Conservation (phyloP, 23 tunicate genomes). For the Oikopleura dioica region DNA sequence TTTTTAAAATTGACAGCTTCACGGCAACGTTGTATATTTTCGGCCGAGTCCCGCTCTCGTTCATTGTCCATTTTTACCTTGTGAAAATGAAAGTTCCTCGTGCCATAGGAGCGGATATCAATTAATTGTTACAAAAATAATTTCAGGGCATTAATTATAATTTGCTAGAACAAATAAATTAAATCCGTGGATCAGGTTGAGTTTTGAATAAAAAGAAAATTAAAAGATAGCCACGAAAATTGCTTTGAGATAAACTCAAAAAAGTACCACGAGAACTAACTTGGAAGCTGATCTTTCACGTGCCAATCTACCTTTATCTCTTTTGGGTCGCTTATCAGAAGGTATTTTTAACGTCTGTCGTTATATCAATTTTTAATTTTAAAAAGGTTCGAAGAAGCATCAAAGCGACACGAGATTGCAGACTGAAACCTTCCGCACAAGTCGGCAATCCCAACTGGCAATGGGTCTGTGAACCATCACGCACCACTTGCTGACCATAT, state of each 20-base stretch:
- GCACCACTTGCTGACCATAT: too few relatives aligned
- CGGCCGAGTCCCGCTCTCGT: slow-evolving; percentile 1
- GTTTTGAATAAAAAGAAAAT: background rate
- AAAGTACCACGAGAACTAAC: slow-evolving; percentile 8
- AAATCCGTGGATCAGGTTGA: background rate
- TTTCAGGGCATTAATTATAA: background rate
- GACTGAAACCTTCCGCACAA: background rate
- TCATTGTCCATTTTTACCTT: slow-evolving; percentile 5
- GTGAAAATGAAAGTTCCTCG: background rate
- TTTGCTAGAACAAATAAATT: too few relatives aligned
- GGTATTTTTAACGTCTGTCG: too few relatives aligned
- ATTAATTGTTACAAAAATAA: background rate
- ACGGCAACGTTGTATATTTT: slow-evolving; percentile 13
- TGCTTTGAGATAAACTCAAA: background rate
- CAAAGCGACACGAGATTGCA: background rate
- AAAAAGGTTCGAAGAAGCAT: slow-evolving; percentile 5
- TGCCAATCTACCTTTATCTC: background rate
- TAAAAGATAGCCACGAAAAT: background rate
- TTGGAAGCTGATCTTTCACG: slow-evolving; percentile 10
- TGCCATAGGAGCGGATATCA: background rate
- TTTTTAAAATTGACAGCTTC: background rate
- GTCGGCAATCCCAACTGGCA: slow-evolving; percentile 9
- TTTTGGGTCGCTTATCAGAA: slow-evolving; percentile 11
- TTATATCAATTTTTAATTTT: too few relatives aligned
- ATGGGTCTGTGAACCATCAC: slow-evolving; percentile 1